Base-by-base conservation (phyloP, 1,140 invertebrate genomes). In the Nephila pilipes region DNA sequence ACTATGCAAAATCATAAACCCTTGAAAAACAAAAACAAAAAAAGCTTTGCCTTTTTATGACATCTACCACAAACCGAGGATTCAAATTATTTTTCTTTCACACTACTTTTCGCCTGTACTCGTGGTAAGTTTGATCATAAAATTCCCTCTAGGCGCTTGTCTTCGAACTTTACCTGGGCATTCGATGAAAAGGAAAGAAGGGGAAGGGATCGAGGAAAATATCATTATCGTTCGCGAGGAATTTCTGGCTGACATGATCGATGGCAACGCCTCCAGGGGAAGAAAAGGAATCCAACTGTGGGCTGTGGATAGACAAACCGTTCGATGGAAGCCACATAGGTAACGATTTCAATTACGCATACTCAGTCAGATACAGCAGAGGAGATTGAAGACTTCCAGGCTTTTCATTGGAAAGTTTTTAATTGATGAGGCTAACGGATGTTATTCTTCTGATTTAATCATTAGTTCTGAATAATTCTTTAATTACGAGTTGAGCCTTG, bases 141-240 rank as follows among this genome's bases (percentile, higher is more conserved):
- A 69, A 38, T 75, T n/a, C 20, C 16, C 89, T 65, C n/a, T 14
- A 20, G 55, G 89, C 46, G 54, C n/a, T 63, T 80, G 65, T 58
- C 89, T 79, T 60, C 16, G 6, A 90, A 65, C 8, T 5, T 32
- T 91, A 81, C 79, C 89, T 91, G 75, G 46, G 32, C 36, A 80
- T 80, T 29, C 12, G 38, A 46, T 54, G 38, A 16, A 25, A 10
- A 60, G n/a, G 63, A 87, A 14, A 46, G 63, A 22, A 36, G 87
- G 46, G 38, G 60, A n/a, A 12, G 36, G 32, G 5, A 57, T 22
- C 29, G 69, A 75, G 83, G 83, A 85, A 88, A 91, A 91, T 91
- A 91, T 91, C 89, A 91, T 91, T 91, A 91, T 80, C 88, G 88
- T 69, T 90, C 58, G 63, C 89, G 29, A 63, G 89, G 60, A 60